phyloP scores from a whole-genome alignment of 2,888 invertebrate genomes.

The Drosophila meridiana region DNA sequence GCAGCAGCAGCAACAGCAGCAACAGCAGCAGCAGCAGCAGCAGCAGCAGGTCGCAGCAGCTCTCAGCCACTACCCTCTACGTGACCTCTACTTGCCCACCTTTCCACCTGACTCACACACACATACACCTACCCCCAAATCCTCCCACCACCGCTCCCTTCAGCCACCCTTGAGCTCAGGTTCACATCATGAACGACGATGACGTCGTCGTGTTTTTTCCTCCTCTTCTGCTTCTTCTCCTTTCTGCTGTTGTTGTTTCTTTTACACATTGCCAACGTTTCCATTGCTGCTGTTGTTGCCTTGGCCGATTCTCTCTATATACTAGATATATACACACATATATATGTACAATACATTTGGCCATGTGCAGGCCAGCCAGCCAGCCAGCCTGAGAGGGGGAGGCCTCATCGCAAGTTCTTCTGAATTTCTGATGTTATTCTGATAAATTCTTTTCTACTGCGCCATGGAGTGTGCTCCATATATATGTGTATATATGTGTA shows the following conservation, averaged over 20 bases:
- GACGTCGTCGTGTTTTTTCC: conserved; percentile 58
- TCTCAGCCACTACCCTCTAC: conserved; percentile 68
- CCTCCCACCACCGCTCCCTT: background rate
- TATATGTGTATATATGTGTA: conserved; percentile 19
- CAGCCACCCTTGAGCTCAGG: conserved; percentile 24
- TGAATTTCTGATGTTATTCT: conserved; percentile 83
- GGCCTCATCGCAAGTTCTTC: conserved; percentile 66
- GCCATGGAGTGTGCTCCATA: conserved; percentile 19
- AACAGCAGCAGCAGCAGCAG: conserved; percentile 32
- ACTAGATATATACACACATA: conserved; percentile 25
- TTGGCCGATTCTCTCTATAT: conserved; percentile 74
- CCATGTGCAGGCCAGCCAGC: conserved; percentile 32
- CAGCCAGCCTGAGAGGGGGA: background rate
- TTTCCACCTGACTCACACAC: conserved; percentile 41
- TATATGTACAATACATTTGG: conserved; percentile 46
- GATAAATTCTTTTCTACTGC: conserved; percentile 74
- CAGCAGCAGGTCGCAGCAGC: conserved; percentile 54
- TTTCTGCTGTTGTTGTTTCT: conserved; percentile 12
- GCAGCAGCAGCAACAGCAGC: conserved; percentile 45
- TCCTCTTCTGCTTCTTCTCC: conserved; percentile 1
- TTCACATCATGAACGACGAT: conserved; percentile 66
- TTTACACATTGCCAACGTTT: conserved; percentile 29
- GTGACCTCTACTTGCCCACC: conserved; percentile 65
- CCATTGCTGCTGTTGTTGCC: conserved; percentile 62
- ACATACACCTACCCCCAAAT: conserved; percentile 2